Evolutionary conservation across 2,888 invertebrate species (phyloP), one percentile per base, ranked within the genome.

Genomic region (Apeira syringaria): DNA sequence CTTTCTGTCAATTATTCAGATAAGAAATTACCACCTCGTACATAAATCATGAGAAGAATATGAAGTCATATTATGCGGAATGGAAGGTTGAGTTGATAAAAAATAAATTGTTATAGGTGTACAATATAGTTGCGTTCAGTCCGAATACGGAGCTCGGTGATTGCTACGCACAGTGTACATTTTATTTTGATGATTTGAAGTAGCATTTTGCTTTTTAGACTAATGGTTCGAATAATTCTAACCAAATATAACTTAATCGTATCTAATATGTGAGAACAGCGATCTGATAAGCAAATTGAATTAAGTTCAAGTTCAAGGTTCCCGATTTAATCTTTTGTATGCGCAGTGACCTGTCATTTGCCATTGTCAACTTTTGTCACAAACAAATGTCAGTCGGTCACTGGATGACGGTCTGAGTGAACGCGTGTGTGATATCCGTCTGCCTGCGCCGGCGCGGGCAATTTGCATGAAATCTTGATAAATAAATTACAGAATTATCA

Each of bases 401-500:
- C 61, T 68, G 67, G 63, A 64, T 79, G 80, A 80, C 77, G 68
- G 72, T 56, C 68, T 48, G 72, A 62, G 66, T 68, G 73, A 77
- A 85, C 68, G 73, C 76, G 84, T 85, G 87, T 80, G 70, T 61
- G 65, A 59, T 50, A 57, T 56, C 38, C 50, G 61, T 68, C 65
- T 66, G 63, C 68, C 61, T 68, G 64, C 50, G 61, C 68, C 65
- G 66, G 63, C 68, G 61, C 68, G 64, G 67, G 66, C 78, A 80
- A 84, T 83, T 86, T 80, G 77, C 74, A 77, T 76, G 71, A 72
- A 81, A 81, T 84, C 79, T 71, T 74, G 69, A 77, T 82, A 82
- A 81, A 80, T 86, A 81, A 86, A 83, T 85, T 85, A 82, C 68
- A 79, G 65, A 51, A 78, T 76, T 77, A 80, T 77, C 68, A 71